Base-by-base conservation (phyloP, 2,797 vertebrate genomes). In the Siniperca obscura region DNA sequence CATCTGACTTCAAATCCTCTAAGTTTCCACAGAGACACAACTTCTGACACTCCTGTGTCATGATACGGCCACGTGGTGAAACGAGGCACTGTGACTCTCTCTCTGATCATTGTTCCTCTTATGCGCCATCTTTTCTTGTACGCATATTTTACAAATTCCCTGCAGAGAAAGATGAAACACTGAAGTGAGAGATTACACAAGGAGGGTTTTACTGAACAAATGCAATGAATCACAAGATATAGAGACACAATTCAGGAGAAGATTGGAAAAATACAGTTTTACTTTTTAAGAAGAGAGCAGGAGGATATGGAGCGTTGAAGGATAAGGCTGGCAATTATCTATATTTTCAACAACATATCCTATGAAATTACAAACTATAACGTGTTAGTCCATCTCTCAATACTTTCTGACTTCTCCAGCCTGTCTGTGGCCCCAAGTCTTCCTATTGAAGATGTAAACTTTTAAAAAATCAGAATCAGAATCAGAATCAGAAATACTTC, bases 11-110 rank as follows among this genome's bases (percentile, higher is more conserved):
- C 76, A 27, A 66, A 69, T 76, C 70, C 73, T 85, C 71, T 65
- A 86, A 91, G 82, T 91, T 93, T 92, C 92, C 93, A 90, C 86
- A 59, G 67, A 90, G 86, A 74, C 90, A 90, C 83, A 84, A 87
- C 83, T 87, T 90, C 86, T 90, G 84, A 78, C 89, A 82, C 91
- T 82, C 30, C 38, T 17, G 46, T 91, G 91, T 85, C 86, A 91
- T 80, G 85, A 74, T 73, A 55, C 46, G 0, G 76, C 66, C 83
- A 82, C 25, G 60, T 82, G 85, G 55, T 81, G 79, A 59, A 67
- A 62, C n/a, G 3, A 70, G 76, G 57, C 64, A 5, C 56, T 19
- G 56, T 81, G 78, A 78, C 85, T 80, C 61, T n/a, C 13, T 65
- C 68, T 68, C 57, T 67, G 73, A 70, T 79, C 64, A 38, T 48